phyloP scores from a whole-genome alignment of 2,888 invertebrate species.

The Isoperla grammatica region DNA sequence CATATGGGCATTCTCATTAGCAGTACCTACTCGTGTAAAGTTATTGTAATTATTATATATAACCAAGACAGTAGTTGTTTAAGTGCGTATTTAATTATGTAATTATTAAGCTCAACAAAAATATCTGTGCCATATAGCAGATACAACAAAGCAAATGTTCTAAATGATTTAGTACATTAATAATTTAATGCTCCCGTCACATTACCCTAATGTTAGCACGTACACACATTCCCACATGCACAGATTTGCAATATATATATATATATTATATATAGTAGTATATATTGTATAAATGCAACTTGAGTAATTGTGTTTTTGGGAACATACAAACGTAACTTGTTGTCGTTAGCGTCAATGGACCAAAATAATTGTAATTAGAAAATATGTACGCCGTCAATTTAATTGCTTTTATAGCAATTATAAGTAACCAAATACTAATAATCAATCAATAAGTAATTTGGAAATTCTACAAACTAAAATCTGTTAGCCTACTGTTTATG shows the following conservation, averaged over 20 bases:
- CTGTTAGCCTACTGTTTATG: no score
- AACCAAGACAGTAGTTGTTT: background rate
- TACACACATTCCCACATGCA: background rate
- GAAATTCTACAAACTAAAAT: no score
- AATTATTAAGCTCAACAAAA: constrained; percentile 15
- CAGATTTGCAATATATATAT: background rate
- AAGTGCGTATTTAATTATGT: constrained; percentile 4
- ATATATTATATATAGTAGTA: constrained; percentile 3
- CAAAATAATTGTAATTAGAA: no score
- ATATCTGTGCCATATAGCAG: constrained; percentile 23
- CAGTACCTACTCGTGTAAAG: background rate
- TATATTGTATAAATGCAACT: constrained; percentile 4
- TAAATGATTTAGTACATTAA: constrained; percentile 26
- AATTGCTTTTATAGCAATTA: no score
- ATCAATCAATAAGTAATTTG: no score
- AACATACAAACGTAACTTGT: no score
- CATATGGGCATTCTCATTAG: background rate
- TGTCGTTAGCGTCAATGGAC: no score
- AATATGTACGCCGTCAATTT: no score
- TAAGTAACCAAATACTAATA: no score
- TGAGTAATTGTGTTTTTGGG: no score
- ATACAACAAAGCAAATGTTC: constrained; percentile 29
- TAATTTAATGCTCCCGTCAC: constrained; percentile 11
- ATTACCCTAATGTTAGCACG: background rate
- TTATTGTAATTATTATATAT: background rate